phyloP scores from a whole-genome alignment of 1,140 invertebrate species.

The Drosophila novamexicana region DNA sequence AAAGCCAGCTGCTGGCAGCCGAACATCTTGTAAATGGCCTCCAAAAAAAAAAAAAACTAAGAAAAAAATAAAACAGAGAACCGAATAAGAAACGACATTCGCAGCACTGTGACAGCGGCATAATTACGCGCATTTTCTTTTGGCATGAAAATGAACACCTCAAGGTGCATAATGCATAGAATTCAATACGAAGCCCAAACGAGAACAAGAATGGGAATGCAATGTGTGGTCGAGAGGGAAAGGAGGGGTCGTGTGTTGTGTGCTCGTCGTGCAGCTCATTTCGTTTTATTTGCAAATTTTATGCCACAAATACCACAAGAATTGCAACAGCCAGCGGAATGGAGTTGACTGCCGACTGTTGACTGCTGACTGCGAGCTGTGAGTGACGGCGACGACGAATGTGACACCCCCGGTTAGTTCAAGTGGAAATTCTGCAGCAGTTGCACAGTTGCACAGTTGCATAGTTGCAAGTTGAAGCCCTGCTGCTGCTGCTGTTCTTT shows the following conservation, averaged over 20 bases:
- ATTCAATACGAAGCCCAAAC: constrained; percentile 70
- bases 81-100: constrained; percentile 53
- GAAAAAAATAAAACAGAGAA: constrained; percentile 26
- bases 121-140: constrained; percentile 80
- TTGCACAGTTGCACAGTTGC: constrained; percentile 22
- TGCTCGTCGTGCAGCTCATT: constrained; percentile 57
- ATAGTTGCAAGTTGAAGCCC: constrained; percentile 57
- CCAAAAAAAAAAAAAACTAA: neutral
- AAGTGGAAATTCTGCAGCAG: constrained; percentile 66
- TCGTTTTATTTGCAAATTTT: constrained; percentile 74
- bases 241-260: neutral
- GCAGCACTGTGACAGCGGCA: constrained; percentile 34
- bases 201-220: constrained; percentile 46
- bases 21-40: constrained; percentile 70
- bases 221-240: neutral
- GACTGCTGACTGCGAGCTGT: constrained; percentile 40
- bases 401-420: constrained; percentile 66
- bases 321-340: constrained; percentile 46
- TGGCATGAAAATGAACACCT: constrained; percentile 82
- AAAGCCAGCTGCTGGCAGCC: constrained; percentile 4
- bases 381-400: constrained; percentile 61
- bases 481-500: constrained; percentile 61
- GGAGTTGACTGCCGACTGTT: constrained; percentile 34
- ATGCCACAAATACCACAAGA: constrained; percentile 81
- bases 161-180: constrained; percentile 69